Base-by-base conservation (phyloP, 2,797 vertebrate genomes). In the Mycteria americana region DNA sequence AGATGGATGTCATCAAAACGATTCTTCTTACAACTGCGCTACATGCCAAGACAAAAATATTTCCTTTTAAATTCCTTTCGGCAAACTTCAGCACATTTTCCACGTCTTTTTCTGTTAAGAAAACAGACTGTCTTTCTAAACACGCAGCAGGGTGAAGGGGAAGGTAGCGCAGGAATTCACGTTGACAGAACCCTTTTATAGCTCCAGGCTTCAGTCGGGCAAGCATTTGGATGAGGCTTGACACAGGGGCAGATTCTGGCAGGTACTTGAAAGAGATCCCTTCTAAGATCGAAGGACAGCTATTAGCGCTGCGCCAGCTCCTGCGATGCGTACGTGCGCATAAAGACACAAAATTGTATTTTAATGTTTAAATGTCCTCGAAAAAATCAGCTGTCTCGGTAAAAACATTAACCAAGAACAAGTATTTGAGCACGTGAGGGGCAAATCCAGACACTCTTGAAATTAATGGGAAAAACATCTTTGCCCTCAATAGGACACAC, bases 1-100 rank as follows among this genome's bases (percentile, higher is more conserved):
- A 97, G 93, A 98, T 92, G 97, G 94, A 54, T 85, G 41, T 48
- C 87, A 87, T 91, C 94, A 92, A 89, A 96, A 75, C 10, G 30
- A 67, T 63, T 73, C 81, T 92, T 76, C 89, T 94, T 95, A 95
- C 53, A 84, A 89, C 70, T 50, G 48, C 3, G 24, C 83, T 72
- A 92, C 64, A 14, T 51, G 77, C 89, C 77, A 81, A 97, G 92
- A 91, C 72, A 67, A 65, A 97, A 98, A 97, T 82, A 94, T 85
- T 95, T 86, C 91, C 74, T 95, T 95, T 94, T 23, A 85, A 90
- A 92, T 89, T 91, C 95, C 92, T 97, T 87, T 85, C 78, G 43
- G 93, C 83, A 91, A 92, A 82, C 64, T 91, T 84, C 72, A 95
- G 78, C 79, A 67, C 10, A 45, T 82, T 95, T 88, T 75, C 92